Percentiles rank a stretch among this genome's conserved stretches.
phyloP scores from a whole-genome alignment of 2,888 invertebrate species.

The Dolichomitus sp. region DNA sequence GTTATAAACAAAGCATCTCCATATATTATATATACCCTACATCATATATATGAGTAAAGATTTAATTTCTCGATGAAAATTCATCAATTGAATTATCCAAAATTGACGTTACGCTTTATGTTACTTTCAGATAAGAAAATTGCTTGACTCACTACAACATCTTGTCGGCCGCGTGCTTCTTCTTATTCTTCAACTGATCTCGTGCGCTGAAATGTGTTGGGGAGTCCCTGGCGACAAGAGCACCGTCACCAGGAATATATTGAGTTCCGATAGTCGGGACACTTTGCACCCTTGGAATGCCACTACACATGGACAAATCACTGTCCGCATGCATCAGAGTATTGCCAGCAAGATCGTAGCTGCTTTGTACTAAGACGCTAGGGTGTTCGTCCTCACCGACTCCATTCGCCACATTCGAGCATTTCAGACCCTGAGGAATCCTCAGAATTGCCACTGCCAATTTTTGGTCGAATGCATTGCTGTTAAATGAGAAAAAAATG shows the following conservation, averaged over 20 bases:
- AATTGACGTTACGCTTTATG: neutral
- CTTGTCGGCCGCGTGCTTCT: conserved; percentile 79
- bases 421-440: conserved; percentile 95
- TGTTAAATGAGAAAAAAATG: conserved; percentile 78
- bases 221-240: conserved; percentile 76
- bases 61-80: neutral
- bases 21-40: no score
- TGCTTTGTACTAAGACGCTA: conserved; percentile 81
- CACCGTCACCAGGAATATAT: conserved; percentile 72
- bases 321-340: conserved; percentile 85
- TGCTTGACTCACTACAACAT: conserved; percentile 76
- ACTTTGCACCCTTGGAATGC: conserved; percentile 83
- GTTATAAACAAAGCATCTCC: no score
- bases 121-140: neutral
- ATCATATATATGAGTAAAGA: no score
- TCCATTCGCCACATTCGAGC: conserved; percentile 86
- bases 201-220: conserved; percentile 79
- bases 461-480: conserved; percentile 97
- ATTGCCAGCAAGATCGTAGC: conserved; percentile 82
- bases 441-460: conserved; percentile 96
- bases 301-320: conserved; percentile 82
- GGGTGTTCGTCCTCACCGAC: conserved; percentile 80
- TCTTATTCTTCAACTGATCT: conserved; percentile 82
- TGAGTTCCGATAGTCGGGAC: conserved; percentile 80
- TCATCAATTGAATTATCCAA: neutral